phyloP scores from a whole-genome alignment of 2,797 vertebrate species.

The Adrianichthys oophorus region DNA sequence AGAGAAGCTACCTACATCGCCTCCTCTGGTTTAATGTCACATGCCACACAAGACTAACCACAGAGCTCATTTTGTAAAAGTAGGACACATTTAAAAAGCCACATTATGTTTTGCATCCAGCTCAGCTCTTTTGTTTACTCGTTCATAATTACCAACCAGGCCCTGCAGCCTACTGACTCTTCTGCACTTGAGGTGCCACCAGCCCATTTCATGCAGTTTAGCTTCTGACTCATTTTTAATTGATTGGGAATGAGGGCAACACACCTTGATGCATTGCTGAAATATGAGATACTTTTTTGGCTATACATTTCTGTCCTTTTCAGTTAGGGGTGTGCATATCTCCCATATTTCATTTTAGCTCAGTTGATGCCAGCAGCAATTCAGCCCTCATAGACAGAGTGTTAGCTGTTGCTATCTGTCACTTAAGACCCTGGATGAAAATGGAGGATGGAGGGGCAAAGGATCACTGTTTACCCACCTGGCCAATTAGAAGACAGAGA shows the following conservation, averaged over 20 bases:
- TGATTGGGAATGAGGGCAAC: slow-evolving; percentile 81
- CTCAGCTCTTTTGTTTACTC: slow-evolving; percentile 35
- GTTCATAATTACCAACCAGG: slow-evolving; percentile 51
- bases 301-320: slow-evolving; percentile 76
- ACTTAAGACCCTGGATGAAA: slow-evolving; percentile 68
- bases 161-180: slow-evolving; percentile 47
- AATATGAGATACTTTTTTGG: slow-evolving; percentile 72
- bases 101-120: slow-evolving; percentile 40
- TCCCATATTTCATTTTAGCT: slow-evolving; percentile 81
- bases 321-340: slow-evolving; percentile 76
- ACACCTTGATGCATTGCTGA: slow-evolving; percentile 75
- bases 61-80: slow-evolving; percentile 63
- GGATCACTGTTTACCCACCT: slow-evolving; percentile 76
- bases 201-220: slow-evolving; percentile 79
- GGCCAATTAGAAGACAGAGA: slow-evolving; percentile 78
- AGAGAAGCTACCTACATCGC: slow-evolving; percentile 13
- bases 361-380: slow-evolving; percentile 63
- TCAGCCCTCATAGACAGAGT: slow-evolving; percentile 42
- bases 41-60: slow-evolving; percentile 67
- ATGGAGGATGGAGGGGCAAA: slow-evolving; percentile 52
- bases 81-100: slow-evolving; percentile 50
- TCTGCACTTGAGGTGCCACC: slow-evolving; percentile 33
- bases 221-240: slow-evolving; percentile 84
- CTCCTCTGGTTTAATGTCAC: slow-evolving; percentile 45
- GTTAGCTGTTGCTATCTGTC: slow-evolving; percentile 65